Evolutionary conservation across 2,797 vertebrate genomes (phyloP), one percentile per base, ranked within the genome.

Genomic region (Podarcis siculus): DNA sequence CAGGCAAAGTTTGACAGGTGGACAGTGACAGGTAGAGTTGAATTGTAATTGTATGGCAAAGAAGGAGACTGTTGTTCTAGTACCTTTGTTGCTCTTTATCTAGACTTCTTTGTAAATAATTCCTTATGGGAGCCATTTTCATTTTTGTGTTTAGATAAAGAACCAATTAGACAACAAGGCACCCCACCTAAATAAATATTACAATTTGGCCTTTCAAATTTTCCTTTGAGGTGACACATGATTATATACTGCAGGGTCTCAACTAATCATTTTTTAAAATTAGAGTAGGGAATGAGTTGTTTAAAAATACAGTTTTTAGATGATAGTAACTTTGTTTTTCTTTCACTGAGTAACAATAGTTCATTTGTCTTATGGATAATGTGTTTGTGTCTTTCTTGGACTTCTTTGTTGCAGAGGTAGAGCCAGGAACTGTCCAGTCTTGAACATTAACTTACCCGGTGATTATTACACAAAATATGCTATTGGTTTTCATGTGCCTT

Each of bases 101-200:
- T 6, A 23, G 17, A 23, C 21, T 64, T 61, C 58, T 87, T 84
- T 76, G 75, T 72, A 66, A 8, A 58, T 82, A 0, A 0, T 25
- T 35, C 7, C 0, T 0, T 42, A 35, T 37, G 80, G 39, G 37
- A 84, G 58, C 45, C 12, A 58, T 61, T 55, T 12, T 23, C 35
- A 71, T 8, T 80, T 73, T 87, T n/a, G 2, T 87, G 77, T 42
- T n/a, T 27, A 61, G 55, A 4, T n/a, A 23, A 81, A 61, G 39
- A 73, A 23, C 49, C 0, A 0, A 69, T 64, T 72, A 27, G 23
- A 49, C 21, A 23, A 64, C 75, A 86, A 72, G 49, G 64, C 49
- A 5, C 1, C n/a, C 0, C 27, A 1, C 27, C 8, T 17, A 61
- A 15, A 64, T 5, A 25, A 75, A 30, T 4, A 32, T 30, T 55